Evolutionary conservation across 2,888 invertebrate species (phyloP).

Genomic region (Seira sanloemensis): DNA sequence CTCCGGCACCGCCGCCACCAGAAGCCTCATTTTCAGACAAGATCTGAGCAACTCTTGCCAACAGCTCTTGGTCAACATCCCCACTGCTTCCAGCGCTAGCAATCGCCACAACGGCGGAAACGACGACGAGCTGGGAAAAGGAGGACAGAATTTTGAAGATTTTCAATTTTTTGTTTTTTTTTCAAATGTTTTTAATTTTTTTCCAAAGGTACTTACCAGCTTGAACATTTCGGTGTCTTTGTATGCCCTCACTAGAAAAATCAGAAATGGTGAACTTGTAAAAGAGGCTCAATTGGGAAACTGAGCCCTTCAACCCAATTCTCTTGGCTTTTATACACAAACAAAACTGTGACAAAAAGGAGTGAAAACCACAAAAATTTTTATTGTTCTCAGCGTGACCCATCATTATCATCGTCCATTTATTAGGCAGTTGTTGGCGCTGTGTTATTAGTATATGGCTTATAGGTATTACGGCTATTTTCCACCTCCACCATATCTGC

Average conservation of each 20-base stretch:
- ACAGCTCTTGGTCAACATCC: slow-evolving; percentile 58
- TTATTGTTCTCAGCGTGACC: slow-evolving; percentile 43
- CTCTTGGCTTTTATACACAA: slow-evolving; percentile 63
- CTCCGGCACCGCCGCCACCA: slow-evolving; percentile 32
- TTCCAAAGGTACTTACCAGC: slow-evolving; percentile 55
- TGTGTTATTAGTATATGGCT: slow-evolving; percentile 27
- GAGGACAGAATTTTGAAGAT: not conserved
- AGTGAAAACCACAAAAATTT: slow-evolving; percentile 30
- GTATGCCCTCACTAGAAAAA: not conserved
- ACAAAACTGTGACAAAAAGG: slow-evolving; percentile 38
- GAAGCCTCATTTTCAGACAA: slow-evolving; percentile 41
- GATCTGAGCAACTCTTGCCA: slow-evolving; percentile 63
- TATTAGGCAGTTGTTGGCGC: slow-evolving; percentile 38
- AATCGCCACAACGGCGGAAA: slow-evolving; percentile 59
- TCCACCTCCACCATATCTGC: not conserved
- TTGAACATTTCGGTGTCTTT: slow-evolving; percentile 60
- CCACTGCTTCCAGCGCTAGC: slow-evolving; percentile 52
- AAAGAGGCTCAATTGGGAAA: slow-evolving; percentile 31
- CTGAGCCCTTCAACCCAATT: slow-evolving; percentile 49
- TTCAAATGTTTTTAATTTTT: not conserved
- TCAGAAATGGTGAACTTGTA: no score
- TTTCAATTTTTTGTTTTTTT: not conserved
- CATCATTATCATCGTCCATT: slow-evolving; percentile 40
- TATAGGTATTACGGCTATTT: not conserved
- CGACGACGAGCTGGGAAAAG: slow-evolving; percentile 46